These are phyloP conservation scores for Eristalinus aeneus DNA, from an alignment of 2,888 invertebrate species.

Conservation along the genomic window DNA sequence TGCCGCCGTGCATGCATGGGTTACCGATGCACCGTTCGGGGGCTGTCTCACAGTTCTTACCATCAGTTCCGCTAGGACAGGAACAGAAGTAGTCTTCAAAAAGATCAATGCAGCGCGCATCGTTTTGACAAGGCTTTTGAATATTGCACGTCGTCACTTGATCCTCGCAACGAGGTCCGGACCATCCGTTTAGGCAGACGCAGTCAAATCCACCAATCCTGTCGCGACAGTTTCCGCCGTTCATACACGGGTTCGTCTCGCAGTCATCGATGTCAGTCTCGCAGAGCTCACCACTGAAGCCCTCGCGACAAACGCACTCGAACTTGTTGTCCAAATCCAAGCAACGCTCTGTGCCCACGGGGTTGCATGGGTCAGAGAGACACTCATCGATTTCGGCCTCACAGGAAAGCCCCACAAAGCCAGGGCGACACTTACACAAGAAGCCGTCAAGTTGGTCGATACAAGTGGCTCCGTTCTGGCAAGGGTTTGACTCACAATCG, in stretches of 20 bases:
- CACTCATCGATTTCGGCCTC: constrained; percentile 97
- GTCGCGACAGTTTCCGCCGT: constrained; percentile 94
- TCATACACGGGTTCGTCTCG: constrained; percentile 90
- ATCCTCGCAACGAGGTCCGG: constrained; percentile 90
- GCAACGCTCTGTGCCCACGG: constrained; percentile 94
- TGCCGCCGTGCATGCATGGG: constrained; percentile 97
- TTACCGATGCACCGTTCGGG: constrained; percentile 87
- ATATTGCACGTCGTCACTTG: constrained; percentile 92
- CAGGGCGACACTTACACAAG: constrained; percentile 95
- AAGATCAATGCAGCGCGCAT: constrained; percentile 93
- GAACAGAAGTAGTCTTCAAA: constrained; percentile 86
- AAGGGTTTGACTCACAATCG: constrained; percentile 93
- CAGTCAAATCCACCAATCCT: constrained; percentile 92
- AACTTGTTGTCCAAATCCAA: constrained; percentile 93
- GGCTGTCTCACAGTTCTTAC: constrained; percentile 97
- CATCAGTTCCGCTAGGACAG: constrained; percentile 97
- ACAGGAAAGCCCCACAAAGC: constrained; percentile 95
- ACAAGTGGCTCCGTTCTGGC: constrained; percentile 95
- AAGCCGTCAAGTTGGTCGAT: constrained; percentile 94
- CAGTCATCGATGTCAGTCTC: constrained; percentile 95
- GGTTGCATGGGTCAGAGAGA: constrained; percentile 93
- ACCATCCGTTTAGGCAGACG: constrained; percentile 92
- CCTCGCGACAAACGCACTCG: constrained; percentile 93
- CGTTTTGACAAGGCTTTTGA: constrained; percentile 94
- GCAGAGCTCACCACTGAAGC: constrained; percentile 92